Evolutionary conservation across 2,888 invertebrate genomes (phyloP).

Genomic region (Pseudanteris insignis): DNA sequence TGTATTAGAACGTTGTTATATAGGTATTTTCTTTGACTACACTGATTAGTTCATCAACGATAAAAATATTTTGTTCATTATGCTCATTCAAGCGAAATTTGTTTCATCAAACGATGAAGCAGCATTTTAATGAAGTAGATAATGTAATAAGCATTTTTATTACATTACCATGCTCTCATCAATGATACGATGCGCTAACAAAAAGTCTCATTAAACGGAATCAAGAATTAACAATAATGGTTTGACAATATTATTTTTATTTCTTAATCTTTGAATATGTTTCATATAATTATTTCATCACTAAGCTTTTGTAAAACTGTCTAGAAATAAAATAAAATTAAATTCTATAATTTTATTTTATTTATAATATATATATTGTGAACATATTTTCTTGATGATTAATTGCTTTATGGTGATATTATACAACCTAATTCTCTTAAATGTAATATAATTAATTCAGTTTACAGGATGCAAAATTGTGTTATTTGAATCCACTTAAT

Average conservation of each 20-base stretch:
- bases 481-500: too few species aligned
- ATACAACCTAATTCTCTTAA: too few species aligned
- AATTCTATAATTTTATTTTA: too few species aligned
- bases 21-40: constrained; percentile 4
- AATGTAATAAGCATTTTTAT: constrained; percentile 14
- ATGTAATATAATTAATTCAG: too few species aligned
- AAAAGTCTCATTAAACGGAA: background rate
- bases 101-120: constrained; percentile 20
- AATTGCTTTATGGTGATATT: too few species aligned
- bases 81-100: constrained; percentile 14
- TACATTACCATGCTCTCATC: constrained; percentile 2
- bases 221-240: background rate
- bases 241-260: background rate
- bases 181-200: background rate
- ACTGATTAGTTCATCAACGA: constrained; percentile 18
- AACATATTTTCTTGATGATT: too few species aligned
- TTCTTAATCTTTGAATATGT: too few species aligned
- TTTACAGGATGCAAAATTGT: too few species aligned
- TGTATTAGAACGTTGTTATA: background rate
- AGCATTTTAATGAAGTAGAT: constrained; percentile 14
- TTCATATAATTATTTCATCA: too few species aligned
- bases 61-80: constrained; percentile 17
- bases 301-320: too few species aligned
- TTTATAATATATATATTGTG: too few species aligned
- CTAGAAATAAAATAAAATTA: too few species aligned